Base-by-base conservation (phyloP, 1,140 invertebrate species). In the Drosophila busckii region DNA sequence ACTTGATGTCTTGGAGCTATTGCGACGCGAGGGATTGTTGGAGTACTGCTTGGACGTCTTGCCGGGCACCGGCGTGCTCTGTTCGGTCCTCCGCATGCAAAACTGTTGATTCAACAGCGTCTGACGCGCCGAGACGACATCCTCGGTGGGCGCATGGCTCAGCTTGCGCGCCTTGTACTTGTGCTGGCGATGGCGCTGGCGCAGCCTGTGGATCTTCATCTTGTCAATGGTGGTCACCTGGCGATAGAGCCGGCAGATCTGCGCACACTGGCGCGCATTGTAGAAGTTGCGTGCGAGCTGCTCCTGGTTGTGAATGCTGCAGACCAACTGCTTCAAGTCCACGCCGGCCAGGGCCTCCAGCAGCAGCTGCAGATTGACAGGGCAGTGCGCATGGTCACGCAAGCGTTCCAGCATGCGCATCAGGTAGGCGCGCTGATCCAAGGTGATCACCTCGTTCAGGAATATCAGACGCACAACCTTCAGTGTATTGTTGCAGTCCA, bases 401-500 rank as follows among this genome's bases (percentile, higher is more conserved):
- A 82, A 49, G 13, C 25, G 12, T 1, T 12, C 0, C 2, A 82
- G 15, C 75, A 82, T 55, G 2, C 10, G 1, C 13, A 46, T 2
- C 9, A 82, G 31, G 22, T 41, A 44, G 0, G 17, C 3, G 4
- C 17, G 19, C 37, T 82, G 75, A 6, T 60, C 53, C 1, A 35
- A 4, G 0, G 64, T 42, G 5, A 82, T 32, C 5, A 83, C 15
- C 2, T 34, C 5, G 0, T 1, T 13, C 0, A 67, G 29, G 7
- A 82, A 82, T 19, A 82, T 52, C 40, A 82, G 2, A 2, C 76
- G 60, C 6, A 82, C 2, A n/a, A 82, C 17, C 20, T 67, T 83
- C 2, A 32, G 28, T 3, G 13, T 48, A n/a, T 75, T 82, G 4
- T 28, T 28, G 0, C 1, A 1, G 3, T 76, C 34, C 3, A 82